Evolutionary conservation across 1,140 invertebrate species (phyloP).

Genomic region (Philaenus spumarius): DNA sequence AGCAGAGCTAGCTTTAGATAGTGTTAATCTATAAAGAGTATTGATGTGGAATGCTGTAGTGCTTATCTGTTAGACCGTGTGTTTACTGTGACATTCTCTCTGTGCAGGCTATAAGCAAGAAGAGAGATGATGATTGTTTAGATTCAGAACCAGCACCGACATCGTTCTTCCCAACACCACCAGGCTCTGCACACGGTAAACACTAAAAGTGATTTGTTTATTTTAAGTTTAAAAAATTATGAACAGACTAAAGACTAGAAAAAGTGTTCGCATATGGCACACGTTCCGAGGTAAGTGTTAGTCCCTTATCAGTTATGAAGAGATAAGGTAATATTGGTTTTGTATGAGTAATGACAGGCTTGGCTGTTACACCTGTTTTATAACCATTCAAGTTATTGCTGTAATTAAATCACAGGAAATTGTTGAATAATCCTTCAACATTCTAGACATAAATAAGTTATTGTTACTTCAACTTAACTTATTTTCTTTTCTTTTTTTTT

Average conservation of each 20-base stretch:
- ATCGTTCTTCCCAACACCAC: constrained; percentile 17
- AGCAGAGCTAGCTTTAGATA: background rate
- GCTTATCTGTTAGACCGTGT: no score
- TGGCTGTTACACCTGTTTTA: no score
- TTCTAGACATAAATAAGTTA: no score
- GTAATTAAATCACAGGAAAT: no score
- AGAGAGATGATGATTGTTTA: constrained; percentile 16
- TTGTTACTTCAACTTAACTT: no score
- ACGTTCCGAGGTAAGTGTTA: background rate
- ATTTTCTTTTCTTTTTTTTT: no score
- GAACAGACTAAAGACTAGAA: background rate
- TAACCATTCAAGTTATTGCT: no score
- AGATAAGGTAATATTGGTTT: no score
- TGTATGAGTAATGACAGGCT: no score
- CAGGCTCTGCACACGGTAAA: constrained; percentile 16
- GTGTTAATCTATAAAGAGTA: background rate
- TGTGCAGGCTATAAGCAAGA: constrained; percentile 26
- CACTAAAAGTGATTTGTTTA: background rate
- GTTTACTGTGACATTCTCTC: no score
- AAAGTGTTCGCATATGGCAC: constrained; percentile 6
- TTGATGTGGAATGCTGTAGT: background rate
- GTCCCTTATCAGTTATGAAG: no score
- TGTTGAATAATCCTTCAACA: no score
- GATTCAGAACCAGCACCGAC: background rate
- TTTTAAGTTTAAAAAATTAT: background rate